These are phyloP conservation scores for Conistra vaccinii DNA, from an alignment of 2,888 invertebrate species.

Conservation along the genomic window DNA sequence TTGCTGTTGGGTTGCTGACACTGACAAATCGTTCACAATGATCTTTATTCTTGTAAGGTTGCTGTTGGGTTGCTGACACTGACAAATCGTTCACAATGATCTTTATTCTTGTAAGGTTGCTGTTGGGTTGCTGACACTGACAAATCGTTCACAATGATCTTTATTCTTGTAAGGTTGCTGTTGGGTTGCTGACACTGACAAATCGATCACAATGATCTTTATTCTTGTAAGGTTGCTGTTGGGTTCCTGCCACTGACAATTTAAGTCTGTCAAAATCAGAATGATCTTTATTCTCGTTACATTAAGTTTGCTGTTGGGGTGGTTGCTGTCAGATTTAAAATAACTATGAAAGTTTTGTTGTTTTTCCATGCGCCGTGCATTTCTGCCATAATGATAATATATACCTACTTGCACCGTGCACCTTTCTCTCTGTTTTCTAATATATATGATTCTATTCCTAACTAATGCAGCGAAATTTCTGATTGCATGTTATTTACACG, in stretches of 20 bases:
- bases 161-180: not conserved
- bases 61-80: too few species aligned
- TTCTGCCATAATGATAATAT: not conserved
- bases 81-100: too few species aligned
- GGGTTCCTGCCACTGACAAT: not conserved
- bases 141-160: too few species aligned
- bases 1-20: not conserved
- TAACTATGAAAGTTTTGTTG: not conserved
- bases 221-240: not conserved
- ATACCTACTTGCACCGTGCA: slow-evolving; percentile 23
- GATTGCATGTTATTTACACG: slow-evolving; percentile 84
- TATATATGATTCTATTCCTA: slow-evolving; percentile 38
- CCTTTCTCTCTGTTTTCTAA: slow-evolving; percentile 34
- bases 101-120: too few species aligned
- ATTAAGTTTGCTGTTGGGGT: not conserved
- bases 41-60: not conserved
- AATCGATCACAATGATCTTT: not conserved
- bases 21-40: not conserved
- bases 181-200: not conserved
- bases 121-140: too few species aligned
- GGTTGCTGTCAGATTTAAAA: not conserved
- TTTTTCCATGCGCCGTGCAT: not conserved
- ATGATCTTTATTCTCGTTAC: too few species aligned
- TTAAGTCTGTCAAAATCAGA: too few species aligned
- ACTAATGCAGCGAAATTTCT: slow-evolving; percentile 75